Evolutionary conservation across 1,140 invertebrate genomes (phyloP).

Genomic region (Psilanteris sp.): DNA sequence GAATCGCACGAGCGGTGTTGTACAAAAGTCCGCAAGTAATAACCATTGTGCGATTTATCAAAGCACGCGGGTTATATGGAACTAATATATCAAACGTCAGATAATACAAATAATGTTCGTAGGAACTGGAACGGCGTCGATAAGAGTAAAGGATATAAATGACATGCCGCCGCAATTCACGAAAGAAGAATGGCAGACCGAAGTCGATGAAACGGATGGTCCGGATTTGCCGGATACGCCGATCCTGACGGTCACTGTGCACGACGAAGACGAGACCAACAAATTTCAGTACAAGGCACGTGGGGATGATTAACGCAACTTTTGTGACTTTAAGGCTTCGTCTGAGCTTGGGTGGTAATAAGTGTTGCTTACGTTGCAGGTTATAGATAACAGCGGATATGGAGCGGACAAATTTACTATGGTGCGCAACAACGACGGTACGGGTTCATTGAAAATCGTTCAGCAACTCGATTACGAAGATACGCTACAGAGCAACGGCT

Average conservation of each 20-base stretch:
- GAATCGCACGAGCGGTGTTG: slow-evolving; percentile 1
- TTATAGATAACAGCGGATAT: slow-evolving; percentile 95
- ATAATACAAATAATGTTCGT: slow-evolving; percentile 52
- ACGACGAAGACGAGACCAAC: slow-evolving; percentile 97
- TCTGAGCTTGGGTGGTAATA: background rate
- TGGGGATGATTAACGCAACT: background rate
- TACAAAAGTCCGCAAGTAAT: slow-evolving; percentile 35
- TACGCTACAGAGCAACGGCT: slow-evolving; percentile 93
- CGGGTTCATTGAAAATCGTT: slow-evolving; percentile 96
- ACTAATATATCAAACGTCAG: slow-evolving; percentile 47
- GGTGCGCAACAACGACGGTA: slow-evolving; percentile 97
- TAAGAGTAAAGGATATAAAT: slow-evolving; percentile 96
- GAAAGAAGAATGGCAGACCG: slow-evolving; percentile 97
- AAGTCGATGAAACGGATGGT: slow-evolving; percentile 98
- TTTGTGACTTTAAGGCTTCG: too few relatives aligned
- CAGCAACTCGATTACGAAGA: slow-evolving; percentile 96
- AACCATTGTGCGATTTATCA: slow-evolving; percentile 35
- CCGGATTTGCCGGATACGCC: slow-evolving; percentile 95
- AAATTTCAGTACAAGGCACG: slow-evolving; percentile 95
- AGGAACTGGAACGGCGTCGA: slow-evolving; percentile 94
- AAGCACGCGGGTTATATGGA: slow-evolving; percentile 13
- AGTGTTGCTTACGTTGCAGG: slow-evolving; percentile 69
- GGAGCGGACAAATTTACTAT: slow-evolving; percentile 98
- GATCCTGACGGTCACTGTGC: slow-evolving; percentile 95
- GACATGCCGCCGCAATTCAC: slow-evolving; percentile 98